Base-by-base conservation (phyloP, 2,888 invertebrate genomes). In the Rotaria macrura region DNA sequence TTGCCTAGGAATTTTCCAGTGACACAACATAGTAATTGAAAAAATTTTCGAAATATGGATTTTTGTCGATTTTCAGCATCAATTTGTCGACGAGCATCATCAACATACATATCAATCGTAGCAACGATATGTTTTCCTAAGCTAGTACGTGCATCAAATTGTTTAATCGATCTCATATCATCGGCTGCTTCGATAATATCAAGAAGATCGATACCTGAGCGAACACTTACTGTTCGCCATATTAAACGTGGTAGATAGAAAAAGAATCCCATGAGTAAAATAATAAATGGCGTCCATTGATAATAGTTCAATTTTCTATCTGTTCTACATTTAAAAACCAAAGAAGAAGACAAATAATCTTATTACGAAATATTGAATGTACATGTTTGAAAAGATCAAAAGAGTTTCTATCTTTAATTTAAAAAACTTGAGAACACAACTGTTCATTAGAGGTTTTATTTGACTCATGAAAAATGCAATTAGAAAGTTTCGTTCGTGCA, bases 41-140 rank as follows among this genome's bases (percentile, higher is more conserved):
- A 79, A 2, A 79, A 1, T 43, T 40, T 79, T n/a, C 9, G 2
- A 6, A 79, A 43, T 43, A 79, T n/a, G 12, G 40, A 0, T 25
- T 40, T n/a, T 43, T 79, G 79, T n/a, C 79, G 40, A 2, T 23
- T 43, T n/a, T 79, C 79, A 43, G 79, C 43, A 79, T 79, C 43
- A 1, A 5, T 7, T 79, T 79, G 79, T 79, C 79, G 79, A 43
- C 79, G 40, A n/a, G 79, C 79, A 79, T 79, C 79, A 79, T 79
- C 79, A n/a, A 79, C 79, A 43, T 79, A 79, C 79, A 79, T 79
- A 79, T 79, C 79, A 25, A 79, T 79, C 25, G 79, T 79, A 40
- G 25, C 25, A 40, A 79, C 79, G n/a, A 79, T n/a, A 79, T 79
- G 43, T 40, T 43, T 43, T 12, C 40, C 10, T n/a, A 79, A n/a